Conservation (phyloP, 2,888 invertebrate genomes). For the Monopis laevigella region DNA sequence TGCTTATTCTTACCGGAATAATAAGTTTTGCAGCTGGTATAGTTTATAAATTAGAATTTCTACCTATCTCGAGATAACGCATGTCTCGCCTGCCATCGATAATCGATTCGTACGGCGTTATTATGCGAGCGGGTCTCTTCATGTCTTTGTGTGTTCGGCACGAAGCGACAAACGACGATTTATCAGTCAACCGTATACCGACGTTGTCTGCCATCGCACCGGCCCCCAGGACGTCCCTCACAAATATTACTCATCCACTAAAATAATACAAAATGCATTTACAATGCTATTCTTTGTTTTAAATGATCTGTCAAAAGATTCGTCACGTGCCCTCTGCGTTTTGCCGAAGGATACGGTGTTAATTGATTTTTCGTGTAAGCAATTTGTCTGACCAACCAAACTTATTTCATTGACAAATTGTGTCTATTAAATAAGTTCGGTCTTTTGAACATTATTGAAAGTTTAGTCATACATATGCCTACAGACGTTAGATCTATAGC, state of each 20-base stretch:
- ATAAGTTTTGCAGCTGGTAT: slow-evolving; percentile 60
- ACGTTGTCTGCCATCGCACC: neutral
- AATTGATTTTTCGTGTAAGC: slow-evolving; percentile 7
- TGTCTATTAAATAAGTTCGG: too few species aligned
- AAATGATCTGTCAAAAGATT: slow-evolving; percentile 2
- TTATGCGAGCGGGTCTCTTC: slow-evolving; percentile 6
- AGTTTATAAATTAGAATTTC: slow-evolving; percentile 24
- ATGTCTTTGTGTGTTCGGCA: slow-evolving; percentile 8
- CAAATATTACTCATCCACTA: slow-evolving; percentile 5
- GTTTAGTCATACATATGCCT: too few species aligned
- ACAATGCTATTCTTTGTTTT: slow-evolving; percentile 5
- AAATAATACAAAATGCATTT: slow-evolving; percentile 5
- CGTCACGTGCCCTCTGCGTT: slow-evolving; percentile 1
- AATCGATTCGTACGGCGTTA: slow-evolving; percentile 9
- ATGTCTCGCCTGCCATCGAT: neutral
- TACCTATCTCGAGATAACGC: neutral
- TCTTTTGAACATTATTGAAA: too few species aligned
- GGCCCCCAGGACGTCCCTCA: slow-evolving; percentile 1
- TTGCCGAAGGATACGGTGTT: neutral
- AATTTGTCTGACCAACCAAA: slow-evolving; percentile 5
- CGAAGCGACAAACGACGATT: slow-evolving; percentile 3
- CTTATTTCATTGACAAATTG: too few species aligned
- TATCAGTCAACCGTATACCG: slow-evolving; percentile 5
- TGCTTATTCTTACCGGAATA: too few species aligned
- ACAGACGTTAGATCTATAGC: too few species aligned